Conservation (phyloP, 2,888 invertebrate species). For the Melangyna quadrimaculata region DNA sequence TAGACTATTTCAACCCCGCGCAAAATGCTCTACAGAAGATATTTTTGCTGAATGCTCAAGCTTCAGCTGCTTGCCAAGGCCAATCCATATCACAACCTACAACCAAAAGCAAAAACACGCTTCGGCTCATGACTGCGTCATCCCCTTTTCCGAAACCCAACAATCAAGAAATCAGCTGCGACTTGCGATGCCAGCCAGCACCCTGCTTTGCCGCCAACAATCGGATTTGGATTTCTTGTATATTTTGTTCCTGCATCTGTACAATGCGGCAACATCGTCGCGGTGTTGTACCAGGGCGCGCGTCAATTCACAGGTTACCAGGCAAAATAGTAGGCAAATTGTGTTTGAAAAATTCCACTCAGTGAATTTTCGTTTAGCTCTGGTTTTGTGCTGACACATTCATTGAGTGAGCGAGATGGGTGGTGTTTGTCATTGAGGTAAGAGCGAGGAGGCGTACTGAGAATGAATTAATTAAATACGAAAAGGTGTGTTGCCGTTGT, state of each 20-base stretch:
- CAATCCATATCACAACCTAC: neutral
- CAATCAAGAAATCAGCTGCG: conserved; percentile 27
- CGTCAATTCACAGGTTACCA: conserved; percentile 80
- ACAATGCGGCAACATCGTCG: conserved; percentile 73
- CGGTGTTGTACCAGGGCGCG: conserved; percentile 79
- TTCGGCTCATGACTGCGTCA: neutral
- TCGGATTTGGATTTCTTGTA: neutral
- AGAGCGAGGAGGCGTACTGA: neutral
- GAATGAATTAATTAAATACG: neutral
- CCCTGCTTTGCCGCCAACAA: conserved; percentile 12
- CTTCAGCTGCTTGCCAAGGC: conserved; percentile 47
- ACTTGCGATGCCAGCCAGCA: neutral
- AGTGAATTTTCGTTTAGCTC: conserved; percentile 40
- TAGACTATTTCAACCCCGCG: neutral
- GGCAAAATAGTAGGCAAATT: conserved; percentile 73
- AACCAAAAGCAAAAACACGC: conserved; percentile 2
- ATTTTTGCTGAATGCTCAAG: neutral
- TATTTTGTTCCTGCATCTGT: neutral
- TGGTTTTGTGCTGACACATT: conserved; percentile 48
- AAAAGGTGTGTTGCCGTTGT: conserved; percentile 13
- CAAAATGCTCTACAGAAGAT: no score
- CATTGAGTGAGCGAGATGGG: conserved; percentile 1
- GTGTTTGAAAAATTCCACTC: conserved; percentile 42
- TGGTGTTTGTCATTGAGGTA: neutral
- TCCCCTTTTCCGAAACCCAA: conserved; percentile 4